These are phyloP conservation scores for Sebastes cheni DNA, from an alignment of 2,797 vertebrate species.

Conservation along the genomic window DNA sequence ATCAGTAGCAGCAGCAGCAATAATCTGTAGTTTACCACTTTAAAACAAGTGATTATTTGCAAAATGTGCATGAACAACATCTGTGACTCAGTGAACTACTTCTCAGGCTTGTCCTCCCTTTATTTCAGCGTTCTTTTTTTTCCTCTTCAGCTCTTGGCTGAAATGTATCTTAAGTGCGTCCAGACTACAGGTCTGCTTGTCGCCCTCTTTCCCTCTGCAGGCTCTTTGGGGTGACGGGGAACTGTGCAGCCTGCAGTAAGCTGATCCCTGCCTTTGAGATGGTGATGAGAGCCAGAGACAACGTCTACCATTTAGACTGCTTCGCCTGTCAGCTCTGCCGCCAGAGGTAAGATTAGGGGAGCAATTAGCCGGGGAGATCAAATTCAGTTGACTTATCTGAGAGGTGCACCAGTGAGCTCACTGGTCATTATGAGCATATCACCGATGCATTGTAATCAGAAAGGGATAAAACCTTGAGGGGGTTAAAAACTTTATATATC, in stretches of 20 bases:
- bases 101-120: constrained; percentile 5
- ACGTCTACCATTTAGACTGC: constrained; percentile 97
- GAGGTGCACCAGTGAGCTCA: constrained; percentile 48
- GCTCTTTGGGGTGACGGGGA: constrained; percentile 96
- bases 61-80: not conserved
- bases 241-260: constrained; percentile 96
- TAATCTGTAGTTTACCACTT: not conserved
- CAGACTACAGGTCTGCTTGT: constrained; percentile 55
- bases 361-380: constrained; percentile 73
- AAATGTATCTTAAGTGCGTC: constrained; percentile 38
- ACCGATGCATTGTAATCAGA: constrained; percentile 47
- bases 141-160: constrained; percentile 18
- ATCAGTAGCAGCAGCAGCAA: constrained; percentile 9
- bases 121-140: not conserved
- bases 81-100: not conserved
- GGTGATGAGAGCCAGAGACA: constrained; percentile 98
- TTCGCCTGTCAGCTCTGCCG: constrained; percentile 98
- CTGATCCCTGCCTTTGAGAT: constrained; percentile 98
- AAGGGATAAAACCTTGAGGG: constrained; percentile 32
- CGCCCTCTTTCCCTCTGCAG: constrained; percentile 79
- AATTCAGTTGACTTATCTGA: constrained; percentile 65
- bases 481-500: constrained; percentile 46
- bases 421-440: constrained; percentile 49
- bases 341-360: constrained; percentile 90
- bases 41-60: constrained; percentile 8